A percentile compares a stretch with the other conserved stretches of the same genome.
These are phyloP conservation scores for Chelonus insularis DNA, from an alignment of 1,140 invertebrate species.

Conservation along the genomic window DNA sequence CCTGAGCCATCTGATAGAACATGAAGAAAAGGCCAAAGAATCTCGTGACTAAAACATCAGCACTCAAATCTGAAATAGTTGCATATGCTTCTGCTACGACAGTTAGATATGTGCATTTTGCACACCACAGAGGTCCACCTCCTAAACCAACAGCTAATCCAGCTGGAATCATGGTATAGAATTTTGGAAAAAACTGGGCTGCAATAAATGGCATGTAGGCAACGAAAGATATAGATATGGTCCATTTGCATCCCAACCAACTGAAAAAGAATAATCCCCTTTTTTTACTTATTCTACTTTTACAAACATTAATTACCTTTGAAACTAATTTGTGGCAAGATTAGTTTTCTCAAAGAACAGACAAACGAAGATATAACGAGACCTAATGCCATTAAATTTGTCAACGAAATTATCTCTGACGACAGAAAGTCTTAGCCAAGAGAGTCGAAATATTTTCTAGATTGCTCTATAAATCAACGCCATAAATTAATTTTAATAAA, in stretches of 20 bases:
- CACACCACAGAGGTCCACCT: conserved; percentile 86
- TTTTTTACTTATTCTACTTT: background rate
- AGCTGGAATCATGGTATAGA: conserved; percentile 83
- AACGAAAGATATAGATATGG: conserved; percentile 79
- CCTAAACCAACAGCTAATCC: conserved; percentile 83
- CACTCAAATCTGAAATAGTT: conserved; percentile 66
- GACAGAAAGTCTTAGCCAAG: background rate
- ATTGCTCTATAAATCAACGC: background rate
- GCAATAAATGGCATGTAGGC: conserved; percentile 87
- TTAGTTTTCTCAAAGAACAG: background rate
- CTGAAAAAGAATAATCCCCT: conserved; percentile 55
- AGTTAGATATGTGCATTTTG: conserved; percentile 86
- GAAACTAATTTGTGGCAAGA: background rate
- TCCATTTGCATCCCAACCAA: conserved; percentile 84
- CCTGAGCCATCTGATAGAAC: conserved; percentile 90
- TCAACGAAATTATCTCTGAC: background rate
- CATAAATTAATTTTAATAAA: too few relatives aligned
- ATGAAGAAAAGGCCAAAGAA: conserved; percentile 93
- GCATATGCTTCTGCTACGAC: conserved; percentile 75
- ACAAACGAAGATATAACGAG: background rate
- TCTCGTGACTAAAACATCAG: conserved; percentile 75
- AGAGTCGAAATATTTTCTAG: background rate
- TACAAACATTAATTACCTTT: background rate
- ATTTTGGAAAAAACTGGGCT: conserved; percentile 82
- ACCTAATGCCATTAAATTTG: conserved; percentile 4